Evolutionary conservation across 2,888 invertebrate genomes (phyloP).

Genomic region (Ophraella communa): DNA sequence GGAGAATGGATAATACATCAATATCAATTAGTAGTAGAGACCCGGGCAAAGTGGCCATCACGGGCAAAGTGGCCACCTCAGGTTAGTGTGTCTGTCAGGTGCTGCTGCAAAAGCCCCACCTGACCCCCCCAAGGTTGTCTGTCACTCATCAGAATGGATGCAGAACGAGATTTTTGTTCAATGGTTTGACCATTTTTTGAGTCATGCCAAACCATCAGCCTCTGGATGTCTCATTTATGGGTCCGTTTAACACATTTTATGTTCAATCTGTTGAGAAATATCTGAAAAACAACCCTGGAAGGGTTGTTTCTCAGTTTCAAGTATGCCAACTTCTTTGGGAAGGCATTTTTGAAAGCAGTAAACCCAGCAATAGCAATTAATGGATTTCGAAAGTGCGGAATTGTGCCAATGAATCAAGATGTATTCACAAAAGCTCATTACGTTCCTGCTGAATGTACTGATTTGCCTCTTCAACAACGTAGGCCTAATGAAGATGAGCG

Average conservation of each 20-base stretch:
- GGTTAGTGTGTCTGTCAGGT: no score
- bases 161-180: not conserved
- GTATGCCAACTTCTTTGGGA: constrained; percentile 8
- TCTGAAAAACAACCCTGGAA: constrained; percentile 5
- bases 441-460: constrained; percentile 1
- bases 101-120: no score
- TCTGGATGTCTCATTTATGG: constrained; percentile 1
- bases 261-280: constrained; percentile 9
- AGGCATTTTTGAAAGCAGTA: constrained; percentile 14
- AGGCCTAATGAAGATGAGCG: no score
- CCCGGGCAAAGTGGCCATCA: no score
- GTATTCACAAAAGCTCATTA: constrained; percentile 7
- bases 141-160: no score
- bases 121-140: no score
- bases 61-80: no score
- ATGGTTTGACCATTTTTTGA: constrained; percentile 2
- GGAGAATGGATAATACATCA: no score
- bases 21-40: no score
- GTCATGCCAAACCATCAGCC: constrained; percentile 13
- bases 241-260: constrained; percentile 1
- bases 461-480: not conserved
- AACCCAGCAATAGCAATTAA: constrained; percentile 3
- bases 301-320: constrained; percentile 7
- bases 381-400: not conserved
- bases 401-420: constrained; percentile 6